Evolutionary conservation across 2,113 vertebrate genomes (phyloP), one percentile per base, ranked within the genome.

Genomic region (Centropus bengalensis): DNA sequence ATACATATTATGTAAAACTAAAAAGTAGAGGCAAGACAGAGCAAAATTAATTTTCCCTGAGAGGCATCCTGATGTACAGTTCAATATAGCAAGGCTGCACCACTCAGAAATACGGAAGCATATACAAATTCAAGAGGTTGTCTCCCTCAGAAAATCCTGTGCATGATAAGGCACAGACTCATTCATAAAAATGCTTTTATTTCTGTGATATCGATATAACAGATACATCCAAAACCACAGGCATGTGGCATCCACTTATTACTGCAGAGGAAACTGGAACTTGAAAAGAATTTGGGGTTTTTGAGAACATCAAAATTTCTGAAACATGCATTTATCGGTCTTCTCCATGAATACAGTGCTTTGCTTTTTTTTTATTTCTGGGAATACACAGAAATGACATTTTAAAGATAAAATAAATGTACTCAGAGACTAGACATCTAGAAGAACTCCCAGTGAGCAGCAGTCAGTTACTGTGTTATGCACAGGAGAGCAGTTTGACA

Each of bases 231-330:
- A 4, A 86, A 96, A 78, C 75, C n/a, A 92, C 14, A 45, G 55
- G 18, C 26, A 38, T 59, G 21, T 84, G 30, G 12, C 24, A 81
- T 68, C 19, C 8, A 2, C 38, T 82, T 93, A 63, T 60, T 82
- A 68, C 10, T 12, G 4, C 27, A 82, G 21, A 76, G 55, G 20
- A 42, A 86, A 86, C 90, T 75, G 2, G 14, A 86, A 26, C 12
- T 38, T 3, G 23, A 63, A 82, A 63, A 69, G 66, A 45, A 42
- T 0, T 0, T 11, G 0, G 10, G 5, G 16, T 20, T 9, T 80
- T 69, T 58, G n/a, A 86, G 26, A 77, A 42, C 11, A 70, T 47
- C 9, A 47, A 21, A 83, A 51, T 8, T 90, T 42, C 16, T 21
- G 8, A 69, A 88, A 55, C 4, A 33, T 33, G 7, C 11, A 55